Conservation (phyloP, 2,113 vertebrate genomes). For the Lamprotornis superbus region DNA sequence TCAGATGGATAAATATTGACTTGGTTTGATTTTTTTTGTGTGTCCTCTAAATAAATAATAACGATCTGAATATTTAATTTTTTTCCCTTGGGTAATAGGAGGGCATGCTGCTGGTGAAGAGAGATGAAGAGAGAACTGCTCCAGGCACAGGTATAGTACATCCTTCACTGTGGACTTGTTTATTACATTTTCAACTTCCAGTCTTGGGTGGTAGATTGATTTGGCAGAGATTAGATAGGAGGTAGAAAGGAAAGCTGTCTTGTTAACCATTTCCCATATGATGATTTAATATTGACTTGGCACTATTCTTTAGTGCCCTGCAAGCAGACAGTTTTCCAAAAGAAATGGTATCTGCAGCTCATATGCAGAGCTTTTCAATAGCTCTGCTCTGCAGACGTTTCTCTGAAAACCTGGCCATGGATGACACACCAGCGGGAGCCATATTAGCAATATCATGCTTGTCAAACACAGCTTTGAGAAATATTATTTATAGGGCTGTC, state of each 20-base stretch:
- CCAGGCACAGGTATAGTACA: neutral
- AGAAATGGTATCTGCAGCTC: neutral
- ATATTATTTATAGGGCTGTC: constrained; percentile 32
- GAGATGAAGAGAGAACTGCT: constrained; percentile 32
- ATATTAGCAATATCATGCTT: constrained; percentile 45
- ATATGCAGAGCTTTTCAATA: neutral
- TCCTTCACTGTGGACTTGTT: neutral
- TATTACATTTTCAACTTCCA: constrained; percentile 47
- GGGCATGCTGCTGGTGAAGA: neutral
- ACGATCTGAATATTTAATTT: constrained; percentile 60
- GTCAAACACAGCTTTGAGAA: constrained; percentile 39
- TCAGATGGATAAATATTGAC: constrained; percentile 61
- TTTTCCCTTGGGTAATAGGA: constrained; percentile 26
- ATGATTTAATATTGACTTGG: constrained; percentile 52
- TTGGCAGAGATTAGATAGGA: constrained; percentile 40
- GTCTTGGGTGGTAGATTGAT: constrained; percentile 38
- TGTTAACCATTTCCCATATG: constrained; percentile 47
- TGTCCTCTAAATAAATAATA: constrained; percentile 59
- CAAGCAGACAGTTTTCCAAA: constrained; percentile 25
- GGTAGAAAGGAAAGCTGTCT: constrained; percentile 45
- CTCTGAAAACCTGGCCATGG: constrained; percentile 36
- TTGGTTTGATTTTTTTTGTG: constrained; percentile 22
- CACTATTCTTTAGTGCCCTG: constrained; percentile 4
- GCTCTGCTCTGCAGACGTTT: neutral
- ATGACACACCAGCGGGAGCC: neutral